A percentile compares a stretch with the other conserved stretches of the same genome.
phyloP scores from a whole-genome alignment of 2,888 invertebrate genomes.

The Cosmia pyralina region DNA sequence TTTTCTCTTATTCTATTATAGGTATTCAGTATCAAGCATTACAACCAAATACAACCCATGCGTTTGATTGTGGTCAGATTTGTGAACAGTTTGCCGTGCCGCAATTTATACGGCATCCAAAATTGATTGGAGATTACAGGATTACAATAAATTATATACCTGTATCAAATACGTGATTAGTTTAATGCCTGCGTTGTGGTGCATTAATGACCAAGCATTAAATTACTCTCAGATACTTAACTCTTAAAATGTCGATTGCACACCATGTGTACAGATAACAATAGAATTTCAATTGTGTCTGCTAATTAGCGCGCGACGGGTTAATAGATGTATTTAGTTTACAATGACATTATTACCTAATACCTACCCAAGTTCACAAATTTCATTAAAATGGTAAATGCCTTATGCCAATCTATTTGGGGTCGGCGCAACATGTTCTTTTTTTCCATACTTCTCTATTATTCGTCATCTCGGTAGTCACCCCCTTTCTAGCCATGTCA shows the following conservation, averaged over 20 bases:
- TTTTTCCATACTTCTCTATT: too few species aligned
- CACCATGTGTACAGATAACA: too few species aligned
- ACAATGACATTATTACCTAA: too few species aligned
- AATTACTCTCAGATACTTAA: conserved; percentile 18
- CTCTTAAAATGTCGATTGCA: too few species aligned
- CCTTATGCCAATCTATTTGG: too few species aligned
- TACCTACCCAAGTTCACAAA: too few species aligned
- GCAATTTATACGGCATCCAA: conserved; percentile 48
- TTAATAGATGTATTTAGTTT: conserved; percentile 14
- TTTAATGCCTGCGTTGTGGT: conserved; percentile 34
- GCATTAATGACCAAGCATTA: conserved; percentile 13
- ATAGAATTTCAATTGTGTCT: too few species aligned
- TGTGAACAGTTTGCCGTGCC: conserved; percentile 26
- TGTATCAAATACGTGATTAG: conserved; percentile 44
- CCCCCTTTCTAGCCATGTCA: too few species aligned
- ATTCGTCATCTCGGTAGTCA: too few species aligned
- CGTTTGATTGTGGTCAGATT: conserved; percentile 37
- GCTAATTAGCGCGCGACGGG: too few species aligned
- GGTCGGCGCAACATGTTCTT: too few species aligned
- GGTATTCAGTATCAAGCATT: neutral
- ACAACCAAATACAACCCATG: neutral
- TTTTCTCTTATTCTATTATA: neutral
- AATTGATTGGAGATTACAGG: conserved; percentile 58
- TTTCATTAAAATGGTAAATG: neutral
- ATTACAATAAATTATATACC: conserved; percentile 50